Base-by-base conservation (phyloP, 30 jellyfish, hydroid and myxozoan genomes). In the Aurelia aurita region DNA sequence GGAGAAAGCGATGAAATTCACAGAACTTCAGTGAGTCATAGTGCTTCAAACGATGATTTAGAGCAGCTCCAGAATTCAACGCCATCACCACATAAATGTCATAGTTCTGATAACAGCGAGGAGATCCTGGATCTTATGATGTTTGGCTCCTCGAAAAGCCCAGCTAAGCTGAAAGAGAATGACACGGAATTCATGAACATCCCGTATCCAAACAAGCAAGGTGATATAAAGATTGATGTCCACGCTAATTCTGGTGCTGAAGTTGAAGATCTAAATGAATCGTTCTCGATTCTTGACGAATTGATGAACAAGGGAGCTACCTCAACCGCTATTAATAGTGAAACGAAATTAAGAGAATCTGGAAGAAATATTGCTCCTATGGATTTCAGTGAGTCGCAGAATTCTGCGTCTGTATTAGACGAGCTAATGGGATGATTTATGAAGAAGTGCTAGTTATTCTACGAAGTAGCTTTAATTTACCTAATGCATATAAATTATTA, bases 261-360 rank as follows among this genome's bases (percentile, higher is more conserved):
- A 45, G 18, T 68, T 72, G 71, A 39, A 70, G 9, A 19, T 8
- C 27, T 3, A 1, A 47, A 51, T 23, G 85, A 20, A 19, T 44
- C 88, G 18, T 77, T 34, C 44, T 82, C 91, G 20, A 32, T 82
- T 18, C 77, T 82, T 67, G 84, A 82, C 28, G 91, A 82, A 29
- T 68, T 82, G 64, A 82, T 82, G 91, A 59, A 39, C 58, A 31
- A 63, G 10, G 51, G 51, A 39, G 51, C 51, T 39, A 6, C 51
- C 51, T 39, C 51, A 8, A 27, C 34, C 4, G 35, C 18, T 15
- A 14, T 14, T 61, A 21, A 15, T 19, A 61, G 73, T 22, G 69
- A 58, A 58, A 13, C 69, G 29, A 23, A 58, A 23, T 1, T 61
- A 14, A 18, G 34, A 3, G 73, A 61, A 61, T 13, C 29, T 19